phyloP scores from a whole-genome alignment of 2,888 invertebrate genomes.

The Nowickia ferox region DNA sequence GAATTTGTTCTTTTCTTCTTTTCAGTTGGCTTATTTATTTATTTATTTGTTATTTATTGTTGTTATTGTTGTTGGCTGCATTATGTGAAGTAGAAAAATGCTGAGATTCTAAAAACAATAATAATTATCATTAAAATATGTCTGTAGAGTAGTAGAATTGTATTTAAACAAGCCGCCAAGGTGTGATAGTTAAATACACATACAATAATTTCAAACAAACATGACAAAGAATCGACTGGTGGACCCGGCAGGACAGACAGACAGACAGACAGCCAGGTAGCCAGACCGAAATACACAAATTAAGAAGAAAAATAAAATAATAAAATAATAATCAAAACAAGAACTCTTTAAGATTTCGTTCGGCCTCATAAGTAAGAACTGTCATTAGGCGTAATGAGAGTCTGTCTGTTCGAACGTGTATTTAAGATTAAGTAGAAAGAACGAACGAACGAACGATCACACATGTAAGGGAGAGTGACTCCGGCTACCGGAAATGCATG shows the following conservation, averaged over 20 bases:
- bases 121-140: conserved; percentile 58
- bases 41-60: conserved; percentile 21
- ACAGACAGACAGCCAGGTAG: conserved; percentile 30
- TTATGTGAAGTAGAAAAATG: conserved; percentile 18
- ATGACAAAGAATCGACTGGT: conserved; percentile 19
- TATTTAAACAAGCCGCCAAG: conserved; percentile 68
- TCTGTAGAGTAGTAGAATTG: conserved; percentile 46
- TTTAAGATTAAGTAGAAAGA: conserved; percentile 31
- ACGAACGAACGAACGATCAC: conserved; percentile 13
- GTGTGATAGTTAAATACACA: conserved; percentile 67
- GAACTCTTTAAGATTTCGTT: conserved; percentile 65
- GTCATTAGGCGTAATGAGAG: conserved; percentile 61
- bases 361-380: conserved; percentile 34
- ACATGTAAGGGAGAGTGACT: conserved; percentile 42
- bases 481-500: conserved; percentile 71
- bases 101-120: conserved; percentile 48
- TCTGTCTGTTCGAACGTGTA: conserved; percentile 17
- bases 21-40: neutral
- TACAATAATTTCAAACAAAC: conserved; percentile 35
- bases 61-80: conserved; percentile 25
- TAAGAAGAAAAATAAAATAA: conserved; percentile 15
- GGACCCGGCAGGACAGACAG: neutral
- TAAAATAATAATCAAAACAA: conserved; percentile 62
- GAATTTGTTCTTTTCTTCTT: conserved; percentile 22
- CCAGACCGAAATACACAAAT: conserved; percentile 13